Evolutionary conservation across 2,888 invertebrate genomes (phyloP), one percentile per base, ranked within the genome.

Genomic region (Agrochola lychnidis): DNA sequence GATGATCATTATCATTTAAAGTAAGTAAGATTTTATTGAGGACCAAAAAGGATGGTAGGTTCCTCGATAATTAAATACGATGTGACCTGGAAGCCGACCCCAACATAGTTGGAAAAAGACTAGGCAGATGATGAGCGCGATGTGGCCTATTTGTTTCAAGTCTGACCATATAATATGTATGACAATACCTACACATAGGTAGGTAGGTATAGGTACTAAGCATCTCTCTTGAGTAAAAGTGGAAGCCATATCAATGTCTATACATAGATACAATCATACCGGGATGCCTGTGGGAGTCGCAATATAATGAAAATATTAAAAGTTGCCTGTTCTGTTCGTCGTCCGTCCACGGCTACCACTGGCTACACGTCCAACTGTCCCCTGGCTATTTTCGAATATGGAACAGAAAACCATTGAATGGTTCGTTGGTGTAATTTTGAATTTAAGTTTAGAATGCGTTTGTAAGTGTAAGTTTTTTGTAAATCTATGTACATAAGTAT

Each of bases 291-390:
- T 70, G 90, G 89, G 90, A 90, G 75, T 82, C 78, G 82, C 73
- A 86, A 89, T 90, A 88, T 92, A 92, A 92, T 93, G 92, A 92
- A 92, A 93, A 92, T 93, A 91, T 92, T 91, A 90, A 90, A 91
- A 92, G 90, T 92, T 91, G 86, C 71, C 42, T 73, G 79, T 77
- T 72, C 84, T 79, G 78, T 79, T 68, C 84, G 66, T 69, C 71
- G 75, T 87, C 87, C 73, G 87, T 87, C 90, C 81, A 67, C 87
- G 82, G 30, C 73, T 14, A 45, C 42, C 19, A 64, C 42, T 61
- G 42, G 63, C 62, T 77, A 67, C 69, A 88, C 89, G 89, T 86
- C 88, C 82, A 59, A 62, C 68, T 77, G 91, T 92, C 92, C 92
- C 92, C 86, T 88, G 92, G 87, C 90, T 88, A 89, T 90, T 88